phyloP scores from a whole-genome alignment of 2,113 vertebrate species.

The Chroicocephalus ridibundus region DNA sequence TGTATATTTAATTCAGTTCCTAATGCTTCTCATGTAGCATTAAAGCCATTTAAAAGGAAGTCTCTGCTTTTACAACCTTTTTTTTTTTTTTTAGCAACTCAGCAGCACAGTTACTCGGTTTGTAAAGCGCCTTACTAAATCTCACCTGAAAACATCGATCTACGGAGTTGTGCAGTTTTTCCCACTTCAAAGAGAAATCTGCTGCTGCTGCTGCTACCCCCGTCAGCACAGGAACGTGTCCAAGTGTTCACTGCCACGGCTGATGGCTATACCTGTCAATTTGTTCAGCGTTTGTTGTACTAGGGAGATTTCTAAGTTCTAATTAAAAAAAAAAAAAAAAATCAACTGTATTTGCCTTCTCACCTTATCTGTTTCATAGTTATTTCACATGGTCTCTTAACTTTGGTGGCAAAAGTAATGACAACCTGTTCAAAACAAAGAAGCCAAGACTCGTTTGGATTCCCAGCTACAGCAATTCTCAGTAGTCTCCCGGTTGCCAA shows the following conservation, averaged over 20 bases:
- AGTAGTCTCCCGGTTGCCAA: neutral
- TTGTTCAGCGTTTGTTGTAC: neutral
- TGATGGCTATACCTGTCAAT: neutral
- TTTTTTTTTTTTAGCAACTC: conserved; percentile 22
- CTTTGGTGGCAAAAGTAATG: neutral
- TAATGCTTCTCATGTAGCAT: neutral
- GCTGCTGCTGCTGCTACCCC: neutral
- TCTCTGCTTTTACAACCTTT: conserved; percentile 7
- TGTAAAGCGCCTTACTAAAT: neutral
- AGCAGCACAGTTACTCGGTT: neutral
- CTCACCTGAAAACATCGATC: conserved; percentile 6
- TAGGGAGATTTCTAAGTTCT: neutral
- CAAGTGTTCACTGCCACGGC: neutral
- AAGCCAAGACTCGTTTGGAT: too few species aligned
- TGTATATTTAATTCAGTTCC: conserved; percentile 3
- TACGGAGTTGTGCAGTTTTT: neutral
- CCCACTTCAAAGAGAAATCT: neutral
- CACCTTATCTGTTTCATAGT: neutral
- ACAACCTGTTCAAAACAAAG: neutral
- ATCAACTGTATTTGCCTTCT: neutral
- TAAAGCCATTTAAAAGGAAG: neutral
- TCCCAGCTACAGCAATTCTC: neutral
- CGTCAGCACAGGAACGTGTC: fast-evolving
- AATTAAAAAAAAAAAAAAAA: neutral
- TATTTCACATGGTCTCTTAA: neutral